phyloP scores from a whole-genome alignment of 2,888 invertebrate genomes.

The Zelleria hepariella region DNA sequence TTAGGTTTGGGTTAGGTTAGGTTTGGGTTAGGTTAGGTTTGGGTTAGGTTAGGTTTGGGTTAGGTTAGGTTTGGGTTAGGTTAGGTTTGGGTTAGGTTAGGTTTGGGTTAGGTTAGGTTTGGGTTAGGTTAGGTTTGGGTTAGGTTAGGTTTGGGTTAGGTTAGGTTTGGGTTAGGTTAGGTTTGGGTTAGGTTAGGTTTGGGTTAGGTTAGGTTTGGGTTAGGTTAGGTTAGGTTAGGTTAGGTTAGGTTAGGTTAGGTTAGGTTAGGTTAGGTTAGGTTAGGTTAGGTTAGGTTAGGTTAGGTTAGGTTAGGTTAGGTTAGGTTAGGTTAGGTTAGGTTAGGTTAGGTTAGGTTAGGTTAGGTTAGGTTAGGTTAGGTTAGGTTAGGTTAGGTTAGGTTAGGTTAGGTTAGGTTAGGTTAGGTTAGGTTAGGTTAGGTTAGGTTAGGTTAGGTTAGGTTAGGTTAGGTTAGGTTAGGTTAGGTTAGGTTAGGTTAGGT shows the following conservation, averaged over 20 bases:
- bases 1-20: too few relatives aligned
- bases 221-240: constrained; percentile 8
- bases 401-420: constrained; percentile 8
- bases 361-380: too few relatives aligned
- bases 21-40: too few relatives aligned
- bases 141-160: too few relatives aligned
- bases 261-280: constrained; percentile 12
- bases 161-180: constrained; percentile 13
- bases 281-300: constrained; percentile 9
- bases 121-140: too few relatives aligned
- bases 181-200: constrained; percentile 14
- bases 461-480: constrained; percentile 8
- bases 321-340: too few relatives aligned
- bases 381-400: constrained; percentile 8
- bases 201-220: constrained; percentile 12
- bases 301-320: constrained; percentile 9
- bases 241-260: constrained; percentile 11
- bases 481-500: constrained; percentile 8
- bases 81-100: too few relatives aligned
- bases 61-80: too few relatives aligned
- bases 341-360: too few relatives aligned
- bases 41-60: too few relatives aligned
- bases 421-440: constrained; percentile 7
- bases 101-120: too few relatives aligned
- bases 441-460: constrained; percentile 6